Evolutionary conservation across 2,888 invertebrate genomes (phyloP), one percentile per base, ranked within the genome.

Genomic region (Ophion ellenae): DNA sequence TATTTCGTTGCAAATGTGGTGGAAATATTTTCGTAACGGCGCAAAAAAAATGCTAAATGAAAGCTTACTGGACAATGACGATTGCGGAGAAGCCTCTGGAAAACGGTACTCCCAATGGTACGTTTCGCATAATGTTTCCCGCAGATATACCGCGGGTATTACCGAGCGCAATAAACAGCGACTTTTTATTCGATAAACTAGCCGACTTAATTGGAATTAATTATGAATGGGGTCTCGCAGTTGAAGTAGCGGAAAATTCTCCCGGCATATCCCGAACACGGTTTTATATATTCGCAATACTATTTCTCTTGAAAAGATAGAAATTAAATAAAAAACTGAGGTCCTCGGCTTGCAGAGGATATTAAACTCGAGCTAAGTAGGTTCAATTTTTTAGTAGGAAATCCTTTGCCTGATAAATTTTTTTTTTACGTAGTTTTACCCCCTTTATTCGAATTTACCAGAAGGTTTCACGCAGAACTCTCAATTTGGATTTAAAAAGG

Each of bases 191-290:
- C 67, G 28, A 75, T 75, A 81, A 59, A 14, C 28, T 36, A 28
- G 81, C 59, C 47, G 81, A 81, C 75, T 81, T 75, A 75, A 75
- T 67, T 81, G 36, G 47, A 75, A 69, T 75, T 69, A 81, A 81
- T 81, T 75, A 69, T 59, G 20, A 40, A 45, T 45, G 59, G n/a
- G 73, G 6, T n/a, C 53, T 6, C 20, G 75, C 61, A 47, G 47
- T 69, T 69, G 69, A 67, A 69, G 66, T 32, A 10, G n/a, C 36
- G 28, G 69, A 20, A 61, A 75, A 75, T 81, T 66, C 75, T 28
- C 11, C 36, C 14, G 45, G 17, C 4, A 53, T 45, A 61, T 63
- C 28, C 24, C 67, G 20, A n/a, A 32, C 32, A 10, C 24, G 7
- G 20, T 57, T 76, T 66, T 47, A 67, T 47, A 47, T 11, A 64